Evolutionary conservation across 2,797 vertebrate species (phyloP).

Genomic region (Phataginus tetradactyla): DNA sequence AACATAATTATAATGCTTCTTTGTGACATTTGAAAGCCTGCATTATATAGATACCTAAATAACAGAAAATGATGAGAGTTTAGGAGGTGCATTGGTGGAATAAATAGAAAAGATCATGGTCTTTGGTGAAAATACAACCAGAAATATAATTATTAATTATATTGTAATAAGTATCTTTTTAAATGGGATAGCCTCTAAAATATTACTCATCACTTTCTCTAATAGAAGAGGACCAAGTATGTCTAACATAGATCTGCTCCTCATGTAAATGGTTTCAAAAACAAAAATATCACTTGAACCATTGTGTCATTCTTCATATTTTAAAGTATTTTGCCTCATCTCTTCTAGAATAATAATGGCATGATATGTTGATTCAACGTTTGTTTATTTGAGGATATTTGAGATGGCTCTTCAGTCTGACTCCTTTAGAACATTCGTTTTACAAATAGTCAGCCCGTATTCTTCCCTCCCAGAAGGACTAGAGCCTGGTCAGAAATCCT

Average conservation of each 20-base stretch:
- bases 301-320: not conserved
- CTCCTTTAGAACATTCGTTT: not conserved
- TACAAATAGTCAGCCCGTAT: not conserved
- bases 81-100: not conserved
- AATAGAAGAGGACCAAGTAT: not conserved
- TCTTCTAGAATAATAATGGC: not conserved
- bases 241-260: not conserved
- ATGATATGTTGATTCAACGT: not conserved
- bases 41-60: not conserved
- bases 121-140: not conserved
- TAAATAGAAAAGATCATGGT: not conserved
- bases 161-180: not conserved
- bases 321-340: constrained; percentile 17
- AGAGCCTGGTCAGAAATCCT: not conserved
- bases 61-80: not conserved
- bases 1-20: not conserved
- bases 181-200: not conserved
- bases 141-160: not conserved
- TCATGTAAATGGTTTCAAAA: constrained; percentile 10
- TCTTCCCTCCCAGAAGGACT: not conserved
- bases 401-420: not conserved
- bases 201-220: constrained; percentile 17
- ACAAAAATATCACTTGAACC: not conserved
- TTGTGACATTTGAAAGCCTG: not conserved
- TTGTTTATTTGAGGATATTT: not conserved